Conservation (phyloP, 1,140 invertebrate species). For the Laodelphax striatellus region DNA sequence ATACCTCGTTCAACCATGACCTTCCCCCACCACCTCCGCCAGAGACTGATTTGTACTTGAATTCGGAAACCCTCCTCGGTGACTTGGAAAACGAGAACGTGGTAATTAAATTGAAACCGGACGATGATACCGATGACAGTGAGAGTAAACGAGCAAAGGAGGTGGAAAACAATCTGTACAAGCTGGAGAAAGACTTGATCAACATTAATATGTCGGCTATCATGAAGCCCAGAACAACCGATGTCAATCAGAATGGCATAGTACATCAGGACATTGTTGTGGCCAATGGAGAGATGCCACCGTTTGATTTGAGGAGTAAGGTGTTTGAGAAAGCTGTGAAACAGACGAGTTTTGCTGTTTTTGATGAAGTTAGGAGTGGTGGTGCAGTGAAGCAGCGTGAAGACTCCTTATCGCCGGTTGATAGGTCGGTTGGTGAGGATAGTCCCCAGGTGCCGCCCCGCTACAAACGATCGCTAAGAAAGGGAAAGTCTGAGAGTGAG, state of each 20-base stretch:
- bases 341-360: too few relatives aligned
- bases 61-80: too few relatives aligned
- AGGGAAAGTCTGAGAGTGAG: conserved; percentile 10
- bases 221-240: background rate
- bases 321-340: too few relatives aligned
- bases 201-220: background rate
- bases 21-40: too few relatives aligned
- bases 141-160: background rate
- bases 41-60: too few relatives aligned
- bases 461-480: background rate
- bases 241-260: too few relatives aligned
- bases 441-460: background rate
- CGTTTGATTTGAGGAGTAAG: too few relatives aligned
- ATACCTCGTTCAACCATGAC: too few relatives aligned
- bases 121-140: background rate
- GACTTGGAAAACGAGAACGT: too few relatives aligned
- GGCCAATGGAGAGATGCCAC: too few relatives aligned
- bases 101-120: background rate
- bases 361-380: too few relatives aligned
- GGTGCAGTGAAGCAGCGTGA: background rate
- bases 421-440: background rate
- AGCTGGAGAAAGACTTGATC: background rate
- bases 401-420: background rate
- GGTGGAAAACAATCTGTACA: background rate
- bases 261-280: too few relatives aligned